Base-by-base conservation (phyloP, 2,797 vertebrate genomes). In the Cephalopachus bancanus region DNA sequence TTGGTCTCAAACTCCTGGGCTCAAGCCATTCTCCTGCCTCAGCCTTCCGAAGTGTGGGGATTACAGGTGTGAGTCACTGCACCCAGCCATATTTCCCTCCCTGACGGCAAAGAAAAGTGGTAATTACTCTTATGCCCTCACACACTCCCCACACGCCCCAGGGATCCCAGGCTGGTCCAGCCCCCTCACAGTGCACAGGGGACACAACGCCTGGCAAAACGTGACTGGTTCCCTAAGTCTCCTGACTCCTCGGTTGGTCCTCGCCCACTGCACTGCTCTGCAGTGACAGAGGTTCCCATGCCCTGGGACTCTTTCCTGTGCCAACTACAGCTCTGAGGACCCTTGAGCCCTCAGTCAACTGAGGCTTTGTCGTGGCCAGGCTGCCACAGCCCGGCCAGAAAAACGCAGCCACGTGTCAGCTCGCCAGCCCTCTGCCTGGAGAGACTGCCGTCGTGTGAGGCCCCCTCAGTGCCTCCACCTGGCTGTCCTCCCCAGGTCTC, bases 401-500 rank as follows among this genome's bases (percentile, higher is more conserved):
- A 91, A 30, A 49, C 67, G 22, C 67, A 8, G 4, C 1, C 3
- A 3, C 0, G 5, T 62, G 60, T 95, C 65, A 12, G 8, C 33
- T 51, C 0, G 0, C 11, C 55, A 20, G 62, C 10, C 10, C 69
- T 86, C 51, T 9, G 8, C 28, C 75, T 10, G 24, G 20, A 1
- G 1, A 62, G 51, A 22, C 14, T 8, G 64, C 0, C 3, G 83
- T 83, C 10, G 0, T 30, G 72, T 0, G 3, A 28, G 81, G 55
- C 60, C 59, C 71, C 6, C n/a, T 5, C 0, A 0, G 30, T 0
- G 19, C 44, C 57, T 71, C 69, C 49, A 37, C 71, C 33, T 17
- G 37, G 22, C 28, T 33, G 9, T 22, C 6, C 24, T 7, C 20
- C 15, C 0, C 2, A 5, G 0, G 19, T 33, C 49, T n/a, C 7